These are phyloP conservation scores for Dromaius novaehollandiae DNA, from an alignment of 2,113 vertebrate species.

Conservation along the genomic window DNA sequence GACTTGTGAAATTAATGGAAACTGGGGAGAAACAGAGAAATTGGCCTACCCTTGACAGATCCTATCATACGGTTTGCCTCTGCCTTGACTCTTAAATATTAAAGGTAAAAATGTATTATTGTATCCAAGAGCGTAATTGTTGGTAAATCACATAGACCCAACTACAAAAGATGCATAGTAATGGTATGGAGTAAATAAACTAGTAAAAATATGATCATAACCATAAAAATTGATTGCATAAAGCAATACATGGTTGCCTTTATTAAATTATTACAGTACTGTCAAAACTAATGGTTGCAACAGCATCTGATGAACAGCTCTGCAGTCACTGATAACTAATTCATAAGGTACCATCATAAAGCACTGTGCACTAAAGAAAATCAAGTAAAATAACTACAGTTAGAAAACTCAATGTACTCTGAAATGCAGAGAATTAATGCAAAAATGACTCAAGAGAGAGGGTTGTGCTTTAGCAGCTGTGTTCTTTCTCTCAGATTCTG, in stretches of 20 bases:
- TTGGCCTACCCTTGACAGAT: background rate
- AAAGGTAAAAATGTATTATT: conserved; percentile 8
- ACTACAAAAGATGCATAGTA: background rate
- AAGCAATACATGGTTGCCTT: background rate
- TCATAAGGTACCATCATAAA: background rate
- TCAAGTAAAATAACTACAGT: background rate
- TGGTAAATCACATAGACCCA: background rate
- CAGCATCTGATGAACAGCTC: background rate
- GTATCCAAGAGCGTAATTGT: background rate
- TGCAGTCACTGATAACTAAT: background rate
- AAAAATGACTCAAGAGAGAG: background rate
- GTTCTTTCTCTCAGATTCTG: background rate
- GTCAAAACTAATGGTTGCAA: background rate
- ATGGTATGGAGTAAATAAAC: background rate
- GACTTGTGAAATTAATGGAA: background rate
- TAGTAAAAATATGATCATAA: background rate
- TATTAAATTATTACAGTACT: background rate
- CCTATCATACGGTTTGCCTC: background rate
- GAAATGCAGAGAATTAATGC: background rate
- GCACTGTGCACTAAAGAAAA: background rate
- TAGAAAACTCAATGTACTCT: background rate
- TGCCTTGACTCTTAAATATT: background rate
- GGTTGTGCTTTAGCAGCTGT: background rate
- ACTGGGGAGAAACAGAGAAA: background rate
- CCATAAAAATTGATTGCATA: conserved; percentile 30